Base-by-base conservation (phyloP, 64 coral and sea anemone genomes). In the Stichodactyla helianthus region DNA sequence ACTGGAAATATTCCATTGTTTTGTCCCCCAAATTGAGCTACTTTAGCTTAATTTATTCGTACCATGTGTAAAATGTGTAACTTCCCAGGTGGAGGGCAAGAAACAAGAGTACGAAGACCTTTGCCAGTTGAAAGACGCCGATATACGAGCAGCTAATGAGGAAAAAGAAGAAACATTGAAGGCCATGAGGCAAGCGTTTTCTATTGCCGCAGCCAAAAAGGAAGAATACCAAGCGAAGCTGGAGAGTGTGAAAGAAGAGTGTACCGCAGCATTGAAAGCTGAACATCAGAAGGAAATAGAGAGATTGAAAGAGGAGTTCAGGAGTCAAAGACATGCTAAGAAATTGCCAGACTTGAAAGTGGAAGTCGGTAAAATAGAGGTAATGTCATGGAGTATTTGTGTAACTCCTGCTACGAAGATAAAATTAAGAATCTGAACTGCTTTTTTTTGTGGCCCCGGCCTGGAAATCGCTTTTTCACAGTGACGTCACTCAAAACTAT, bases 151-250 rank as follows among this genome's bases (percentile, higher is more conserved):
- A 19, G 77, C 59, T 20, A 82, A 80, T 9, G 89, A 91, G 67
- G 85, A 84, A 53, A 86, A 85, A 20, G 89, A 91, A 5, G 85
- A 68, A n/a, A 91, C 79, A 0, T 60, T 91, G 74, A 91, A 91
- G 57, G 78, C 84, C 1, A 91, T 91, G 89, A 70, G 84, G 6
- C 70, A 91, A 82, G 84, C 89, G 5, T 53, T 91, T 17, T 70
- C 82, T 18, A 84, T 91, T 19, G 89, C 89, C 28, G 71, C 77
- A 9, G 76, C 89, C 19, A 86, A 91, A 10, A 91, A 91, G 14
- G 85, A 81, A 9, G 89, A 91, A 15, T 91, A 86, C 51, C 83
- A 91, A n/a, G 31, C 59, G 0, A 90, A 90, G 74, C 60, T 90
- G 6, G 18, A 82, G 23, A 76, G 63, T 54, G 27, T 90, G 17